Conservation (phyloP, 2,113 vertebrate genomes). For the cat (Felis catus) region F.catus_Fca126_mat1.0 CM031416.1:147825501-147826000, state of each 20-base stretch:
- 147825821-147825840: accelerated
- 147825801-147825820: no score
- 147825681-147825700: not conserved
- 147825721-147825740: not conserved
- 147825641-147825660: not conserved
- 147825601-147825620: not conserved
- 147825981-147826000: no score
- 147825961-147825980: accelerated
- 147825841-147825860: not conserved
- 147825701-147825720: not conserved
- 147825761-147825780: not conserved
- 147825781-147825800: not conserved
- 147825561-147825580: not conserved
- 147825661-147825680: not conserved
- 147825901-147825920: not conserved
- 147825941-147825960: not conserved
- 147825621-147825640: not conserved
- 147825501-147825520: accelerated
- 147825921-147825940: not conserved
- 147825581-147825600: not conserved
- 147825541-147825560: no score
- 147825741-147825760: not conserved
- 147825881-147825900: accelerated
- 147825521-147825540: accelerated
- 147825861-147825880: not conserved